Evolutionary conservation across 2,113 vertebrate species (phyloP).

Genomic region (Amphiprion percula): DNA sequence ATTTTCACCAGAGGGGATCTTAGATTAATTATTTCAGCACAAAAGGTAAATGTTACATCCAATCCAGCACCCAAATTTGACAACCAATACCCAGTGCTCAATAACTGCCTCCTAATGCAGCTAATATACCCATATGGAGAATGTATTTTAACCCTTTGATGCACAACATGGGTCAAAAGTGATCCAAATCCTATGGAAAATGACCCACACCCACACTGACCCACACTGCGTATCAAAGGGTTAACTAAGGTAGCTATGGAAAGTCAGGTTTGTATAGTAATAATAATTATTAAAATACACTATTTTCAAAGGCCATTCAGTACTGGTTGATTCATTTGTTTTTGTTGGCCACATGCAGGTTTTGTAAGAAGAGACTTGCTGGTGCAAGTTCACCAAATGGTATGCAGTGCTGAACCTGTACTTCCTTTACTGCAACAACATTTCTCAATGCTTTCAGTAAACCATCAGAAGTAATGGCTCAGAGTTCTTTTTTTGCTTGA

Average conservation of each 20-base stretch:
- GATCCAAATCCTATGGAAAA: too few species aligned
- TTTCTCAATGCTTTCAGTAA: constrained; percentile 4
- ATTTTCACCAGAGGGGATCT: too few species aligned
- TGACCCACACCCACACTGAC: too few species aligned
- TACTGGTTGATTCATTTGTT: background rate
- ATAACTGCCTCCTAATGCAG: background rate
- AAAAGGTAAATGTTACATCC: background rate
- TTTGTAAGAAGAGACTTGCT: background rate
- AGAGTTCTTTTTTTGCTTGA: too few species aligned
- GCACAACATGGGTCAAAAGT: too few species aligned
- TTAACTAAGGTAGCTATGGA: background rate
- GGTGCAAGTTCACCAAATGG: constrained; percentile 5
- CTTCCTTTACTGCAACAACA: background rate
- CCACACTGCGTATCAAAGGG: too few species aligned
- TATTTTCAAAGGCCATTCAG: too few species aligned
- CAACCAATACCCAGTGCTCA: too few species aligned
- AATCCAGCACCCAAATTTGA: too few species aligned
- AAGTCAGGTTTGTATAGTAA: too few species aligned
- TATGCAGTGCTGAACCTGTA: background rate
- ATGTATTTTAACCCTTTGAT: background rate
- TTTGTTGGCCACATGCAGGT: background rate
- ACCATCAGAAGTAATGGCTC: background rate
- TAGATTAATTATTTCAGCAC: too few species aligned
- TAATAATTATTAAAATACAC: too few species aligned
- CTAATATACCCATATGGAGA: background rate